Base-by-base conservation (phyloP, 2,888 invertebrate species). In the Morpho deidamia region DNA sequence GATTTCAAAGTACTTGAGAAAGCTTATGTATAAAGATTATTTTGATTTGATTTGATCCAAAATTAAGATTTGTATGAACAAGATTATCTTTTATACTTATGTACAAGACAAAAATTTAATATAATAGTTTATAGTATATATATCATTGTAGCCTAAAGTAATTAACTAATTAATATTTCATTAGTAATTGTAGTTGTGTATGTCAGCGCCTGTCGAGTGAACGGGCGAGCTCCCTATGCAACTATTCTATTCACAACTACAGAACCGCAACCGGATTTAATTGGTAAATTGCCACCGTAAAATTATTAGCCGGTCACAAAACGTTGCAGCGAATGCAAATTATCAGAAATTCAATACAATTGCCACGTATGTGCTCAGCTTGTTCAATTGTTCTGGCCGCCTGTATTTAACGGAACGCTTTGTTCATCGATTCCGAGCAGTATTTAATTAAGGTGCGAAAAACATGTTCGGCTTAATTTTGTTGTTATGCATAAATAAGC, bases 361-460 rank as follows among this genome's bases (percentile, higher is more conserved):
- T 49, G 47, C 59, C 54, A 51, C 56, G 53, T 56, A 60, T 61
- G 58, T 56, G 59, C 58, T 49, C 53, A 55, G 64, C 56, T 65
- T 68, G 64, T 67, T 67, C 64, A 71, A 72, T 69, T 70, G 68
- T 63, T 65, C 65, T 54, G 60, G 53, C 63, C 59, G 59, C 53
- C 65, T 64, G 67, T 70, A 69, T 73, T 75, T 71, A 74, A 70
- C 65, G 60, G 56, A 8, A 53, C 69, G 68, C 72, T 75, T 70
- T 73, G 75, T 76, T 73, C 75, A 70, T 67, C 64, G 68, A 67
- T 71, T 64, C 58, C 68, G 65, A 67, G 68, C 68, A 65, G 68
- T 71, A 74, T 77, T 76, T 74, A 75, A 78, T 78, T 76, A 75
- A 69, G 65, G 67, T 65, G 68, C 59, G 65, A 66, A 67, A 71